phyloP scores from a whole-genome alignment of 1,140 invertebrate genomes.

The Bombus terrestris region DNA sequence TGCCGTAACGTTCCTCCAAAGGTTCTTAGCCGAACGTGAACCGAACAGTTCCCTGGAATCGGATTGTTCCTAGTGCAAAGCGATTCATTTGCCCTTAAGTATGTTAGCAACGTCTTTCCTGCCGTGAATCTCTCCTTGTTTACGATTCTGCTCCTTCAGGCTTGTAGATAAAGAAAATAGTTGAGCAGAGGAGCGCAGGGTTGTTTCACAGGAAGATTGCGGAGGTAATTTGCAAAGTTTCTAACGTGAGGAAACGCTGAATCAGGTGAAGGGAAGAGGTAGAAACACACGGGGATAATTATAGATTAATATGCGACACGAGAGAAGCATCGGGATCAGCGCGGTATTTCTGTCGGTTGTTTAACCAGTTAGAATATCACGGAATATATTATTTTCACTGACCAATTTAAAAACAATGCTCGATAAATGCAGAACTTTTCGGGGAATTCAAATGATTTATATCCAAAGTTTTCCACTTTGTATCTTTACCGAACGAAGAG shows the following conservation, averaged over 20 bases:
- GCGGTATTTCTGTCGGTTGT: neutral
- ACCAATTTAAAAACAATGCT: neutral
- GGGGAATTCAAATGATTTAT: neutral
- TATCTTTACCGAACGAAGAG: neutral
- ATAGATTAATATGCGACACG: conserved; percentile 29
- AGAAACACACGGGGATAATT: conserved; percentile 6
- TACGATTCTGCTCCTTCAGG: neutral
- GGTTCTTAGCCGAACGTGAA: neutral
- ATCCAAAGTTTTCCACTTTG: neutral
- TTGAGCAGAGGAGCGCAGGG: conserved; percentile 5
- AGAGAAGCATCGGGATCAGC: neutral
- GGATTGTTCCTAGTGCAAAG: conserved; percentile 18
- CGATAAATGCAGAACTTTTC: neutral
- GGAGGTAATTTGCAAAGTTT: conserved; percentile 34
- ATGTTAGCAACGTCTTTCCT: conserved; percentile 4
- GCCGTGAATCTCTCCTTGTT: conserved; percentile 10
- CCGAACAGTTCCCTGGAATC: neutral
- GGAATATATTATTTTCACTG: no score
- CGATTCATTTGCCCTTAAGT: conserved; percentile 41
- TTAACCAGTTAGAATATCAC: neutral
- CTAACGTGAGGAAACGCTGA: conserved; percentile 26
- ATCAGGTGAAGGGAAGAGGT: neutral
- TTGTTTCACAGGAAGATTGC: conserved; percentile 26
- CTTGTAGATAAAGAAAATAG: conserved; percentile 31
- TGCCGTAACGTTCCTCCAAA: neutral